Conservation (phyloP, 1,140 invertebrate species). For the Rhyacophila brunnea region DNA sequence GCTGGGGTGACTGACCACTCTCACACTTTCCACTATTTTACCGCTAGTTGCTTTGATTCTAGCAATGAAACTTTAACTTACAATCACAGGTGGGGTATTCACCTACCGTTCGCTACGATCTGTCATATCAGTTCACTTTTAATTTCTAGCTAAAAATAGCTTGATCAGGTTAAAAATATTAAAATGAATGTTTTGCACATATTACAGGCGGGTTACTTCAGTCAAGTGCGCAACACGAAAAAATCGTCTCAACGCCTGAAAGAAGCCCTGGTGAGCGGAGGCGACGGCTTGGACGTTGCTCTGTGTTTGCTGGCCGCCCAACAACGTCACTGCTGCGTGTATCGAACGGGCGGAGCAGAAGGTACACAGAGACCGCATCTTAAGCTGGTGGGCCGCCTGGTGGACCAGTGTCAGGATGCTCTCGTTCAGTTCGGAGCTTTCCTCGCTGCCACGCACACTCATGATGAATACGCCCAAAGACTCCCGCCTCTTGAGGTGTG, state of each 20-base stretch:
- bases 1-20: too few relatives aligned
- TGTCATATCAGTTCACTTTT: not conserved
- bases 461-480: constrained; percentile 90
- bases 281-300: constrained; percentile 89
- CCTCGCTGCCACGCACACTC: constrained; percentile 85
- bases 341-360: constrained; percentile 60
- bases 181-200: too few relatives aligned
- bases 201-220: constrained; percentile 82
- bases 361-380: constrained; percentile 81
- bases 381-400: constrained; percentile 83
- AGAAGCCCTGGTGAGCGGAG: constrained; percentile 78
- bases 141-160: too few relatives aligned
- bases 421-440: constrained; percentile 98
- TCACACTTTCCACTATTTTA: too few relatives aligned
- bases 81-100: too few relatives aligned
- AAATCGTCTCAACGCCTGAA: constrained; percentile 94
- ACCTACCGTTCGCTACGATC: too few relatives aligned
- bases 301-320: constrained; percentile 95
- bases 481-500: constrained; percentile 75
- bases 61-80: too few relatives aligned
- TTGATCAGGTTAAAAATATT: too few relatives aligned
- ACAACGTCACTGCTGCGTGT: constrained; percentile 84
- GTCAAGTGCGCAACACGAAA: constrained; percentile 94
- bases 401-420: constrained; percentile 95
- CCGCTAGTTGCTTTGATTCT: too few relatives aligned